Conservation (phyloP, 2,888 invertebrate species). For the Amblyteles armatorius region DNA sequence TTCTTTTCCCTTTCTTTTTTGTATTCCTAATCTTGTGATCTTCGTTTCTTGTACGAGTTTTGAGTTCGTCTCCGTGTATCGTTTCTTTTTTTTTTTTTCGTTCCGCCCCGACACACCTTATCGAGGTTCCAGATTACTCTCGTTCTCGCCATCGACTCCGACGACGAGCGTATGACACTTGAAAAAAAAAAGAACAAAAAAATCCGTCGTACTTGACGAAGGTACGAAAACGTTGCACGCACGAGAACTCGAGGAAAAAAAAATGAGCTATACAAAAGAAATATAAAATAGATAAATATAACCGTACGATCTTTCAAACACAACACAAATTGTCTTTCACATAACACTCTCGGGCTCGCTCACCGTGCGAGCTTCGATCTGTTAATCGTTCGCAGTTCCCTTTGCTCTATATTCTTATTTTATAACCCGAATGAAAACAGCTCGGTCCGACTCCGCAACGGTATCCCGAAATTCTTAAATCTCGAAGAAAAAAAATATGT, state of each 20-base stretch:
- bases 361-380: slow-evolving; percentile 5
- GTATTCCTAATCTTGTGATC: slow-evolving; percentile 51
- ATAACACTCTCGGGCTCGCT: neutral
- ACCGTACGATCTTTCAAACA: slow-evolving; percentile 35
- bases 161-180: slow-evolving; percentile 22
- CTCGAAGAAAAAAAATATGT: slow-evolving; percentile 22
- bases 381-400: neutral
- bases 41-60: slow-evolving; percentile 69
- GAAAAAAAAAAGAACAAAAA: neutral
- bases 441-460: slow-evolving; percentile 44
- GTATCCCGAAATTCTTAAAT: slow-evolving; percentile 36
- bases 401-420: slow-evolving; percentile 1
- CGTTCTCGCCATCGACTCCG: neutral
- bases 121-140: slow-evolving; percentile 28
- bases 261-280: slow-evolving; percentile 32
- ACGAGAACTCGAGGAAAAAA: slow-evolving; percentile 22
- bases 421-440: slow-evolving; percentile 44
- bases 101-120: slow-evolving; percentile 39
- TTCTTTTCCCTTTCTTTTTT: slow-evolving; percentile 32
- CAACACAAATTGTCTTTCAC: slow-evolving; percentile 29
- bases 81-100: slow-evolving; percentile 6
- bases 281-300: slow-evolving; percentile 46
- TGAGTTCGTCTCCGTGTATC: slow-evolving; percentile 75
- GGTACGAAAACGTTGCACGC: slow-evolving; percentile 10
- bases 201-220: neutral